Conservation (phyloP, 2,113 vertebrate genomes). For the Colaptes auratus region DNA sequence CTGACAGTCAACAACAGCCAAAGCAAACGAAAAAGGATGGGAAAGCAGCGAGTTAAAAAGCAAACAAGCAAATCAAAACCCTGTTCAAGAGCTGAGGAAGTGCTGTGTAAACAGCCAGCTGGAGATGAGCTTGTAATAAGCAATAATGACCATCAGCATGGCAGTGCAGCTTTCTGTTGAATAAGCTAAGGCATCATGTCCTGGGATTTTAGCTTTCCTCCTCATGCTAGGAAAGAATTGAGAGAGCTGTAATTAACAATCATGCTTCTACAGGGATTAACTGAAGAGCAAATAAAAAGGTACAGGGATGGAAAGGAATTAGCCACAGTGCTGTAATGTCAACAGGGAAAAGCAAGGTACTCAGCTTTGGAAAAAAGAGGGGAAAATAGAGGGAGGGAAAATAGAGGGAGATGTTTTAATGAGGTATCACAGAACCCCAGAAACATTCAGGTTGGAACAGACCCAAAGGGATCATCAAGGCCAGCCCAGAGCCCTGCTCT, state of each 20-base stretch:
- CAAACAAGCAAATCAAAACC: not conserved
- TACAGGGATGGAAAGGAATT: not conserved
- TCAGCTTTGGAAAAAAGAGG: not conserved
- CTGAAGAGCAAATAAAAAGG: not conserved
- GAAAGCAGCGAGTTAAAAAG: not conserved
- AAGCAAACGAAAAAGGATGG: not conserved
- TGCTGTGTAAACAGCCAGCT: not conserved
- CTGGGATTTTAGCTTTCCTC: not conserved
- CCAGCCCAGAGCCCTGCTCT: too few species aligned
- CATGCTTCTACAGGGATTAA: not conserved
- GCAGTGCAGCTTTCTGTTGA: conserved; percentile 8
- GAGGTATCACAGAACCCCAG: not conserved
- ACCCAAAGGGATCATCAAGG: too few species aligned
- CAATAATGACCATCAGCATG: not conserved
- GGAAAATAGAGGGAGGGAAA: too few species aligned
- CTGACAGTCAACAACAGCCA: not conserved
- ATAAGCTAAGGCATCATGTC: not conserved
- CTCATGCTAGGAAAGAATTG: not conserved
- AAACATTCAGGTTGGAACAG: too few species aligned
- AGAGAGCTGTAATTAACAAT: conserved; percentile 22
- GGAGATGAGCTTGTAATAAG: not conserved
- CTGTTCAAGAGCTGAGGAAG: not conserved
- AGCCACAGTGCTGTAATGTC: not conserved
- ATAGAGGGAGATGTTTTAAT: not conserved
- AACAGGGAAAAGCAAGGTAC: not conserved